Evolutionary conservation across 2,797 vertebrate species (phyloP), one percentile per base, ranked within the genome.

Genomic region (Argya squamiceps): DNA sequence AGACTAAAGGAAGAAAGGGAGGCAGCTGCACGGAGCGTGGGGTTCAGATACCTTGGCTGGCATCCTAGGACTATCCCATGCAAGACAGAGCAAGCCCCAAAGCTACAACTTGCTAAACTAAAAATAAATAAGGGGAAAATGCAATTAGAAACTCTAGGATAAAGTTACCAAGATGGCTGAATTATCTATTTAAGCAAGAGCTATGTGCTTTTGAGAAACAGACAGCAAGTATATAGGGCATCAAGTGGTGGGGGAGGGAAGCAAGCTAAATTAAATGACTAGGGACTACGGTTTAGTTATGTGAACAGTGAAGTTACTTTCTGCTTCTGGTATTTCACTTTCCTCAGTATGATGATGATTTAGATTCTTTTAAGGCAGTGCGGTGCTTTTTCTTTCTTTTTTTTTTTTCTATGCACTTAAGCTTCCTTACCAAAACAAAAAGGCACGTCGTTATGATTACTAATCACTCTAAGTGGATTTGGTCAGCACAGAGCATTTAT

Each of bases 271-370:
- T 52, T 91, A 93, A 93, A 94, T 64, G 84, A 94, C 80, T 80
- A 94, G 37, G 89, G 88, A 93, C 89, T 86, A 47, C 67, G 64
- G 73, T 92, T 96, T 94, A 96, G 96, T 95, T 86, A 88, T 8
- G 69, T 39, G 41, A 94, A 93, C 24, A 47, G 89, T 70, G 63
- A 94, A 96, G 94, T 75, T 71, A 96, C 85, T 95, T 95, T 95
- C 84, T 96, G 86, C 96, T 97, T 96, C 97, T 97, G 96, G 93
- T 97, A 96, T 97, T 98, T 98, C 98, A 97, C 97, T 97, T 97
- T 96, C 94, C 95, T 96, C 41, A 4, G 93, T 79, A 93, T 62
- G 89, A 82, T 89, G 94, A 86, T 73, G 83, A 94, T 81, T 83
- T 86, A 90, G 59, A 94, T 92, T 96, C 70, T 93, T 97, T 96